These are phyloP conservation scores for Bradypodion pumilum DNA, from an alignment of 2,797 vertebrate genomes.

Conservation along the genomic window DNA sequence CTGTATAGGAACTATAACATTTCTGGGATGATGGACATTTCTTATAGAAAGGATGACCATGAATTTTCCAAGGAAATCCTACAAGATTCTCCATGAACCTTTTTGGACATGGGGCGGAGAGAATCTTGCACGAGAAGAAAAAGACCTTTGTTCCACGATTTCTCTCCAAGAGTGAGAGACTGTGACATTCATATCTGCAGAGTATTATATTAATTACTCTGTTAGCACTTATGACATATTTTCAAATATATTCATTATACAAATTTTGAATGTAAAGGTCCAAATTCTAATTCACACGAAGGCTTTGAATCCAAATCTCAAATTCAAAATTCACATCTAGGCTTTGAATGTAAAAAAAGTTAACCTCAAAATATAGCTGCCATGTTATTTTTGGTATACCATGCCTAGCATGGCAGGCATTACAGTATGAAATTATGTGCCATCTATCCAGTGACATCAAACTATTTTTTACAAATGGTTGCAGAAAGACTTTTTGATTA, in stretches of 20 bases:
- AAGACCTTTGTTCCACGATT: too few relatives aligned
- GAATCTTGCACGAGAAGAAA: too few relatives aligned
- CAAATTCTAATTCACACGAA: background rate
- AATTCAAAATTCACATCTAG: background rate
- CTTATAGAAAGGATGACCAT: too few relatives aligned
- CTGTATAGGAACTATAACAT: too few relatives aligned
- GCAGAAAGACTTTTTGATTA: background rate
- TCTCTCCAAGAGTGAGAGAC: too few relatives aligned
- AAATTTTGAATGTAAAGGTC: background rate
- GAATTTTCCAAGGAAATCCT: too few relatives aligned
- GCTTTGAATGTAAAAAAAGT: background rate
- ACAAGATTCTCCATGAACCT: too few relatives aligned
- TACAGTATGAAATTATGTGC: background rate
- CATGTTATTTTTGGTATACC: background rate
- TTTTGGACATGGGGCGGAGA: too few relatives aligned
- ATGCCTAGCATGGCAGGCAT: background rate
- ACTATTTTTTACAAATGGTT: background rate
- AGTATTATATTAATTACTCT: too few relatives aligned
- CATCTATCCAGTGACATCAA: background rate
- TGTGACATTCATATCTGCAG: too few relatives aligned
- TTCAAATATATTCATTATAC: background rate
- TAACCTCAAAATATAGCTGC: background rate
- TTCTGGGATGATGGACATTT: too few relatives aligned
- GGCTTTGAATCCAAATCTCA: background rate
- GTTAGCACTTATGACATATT: too few relatives aligned